Evolutionary conservation across 2,888 invertebrate species (phyloP), one percentile per base, ranked within the genome.

Genomic region (Platynereis dumerilii): DNA sequence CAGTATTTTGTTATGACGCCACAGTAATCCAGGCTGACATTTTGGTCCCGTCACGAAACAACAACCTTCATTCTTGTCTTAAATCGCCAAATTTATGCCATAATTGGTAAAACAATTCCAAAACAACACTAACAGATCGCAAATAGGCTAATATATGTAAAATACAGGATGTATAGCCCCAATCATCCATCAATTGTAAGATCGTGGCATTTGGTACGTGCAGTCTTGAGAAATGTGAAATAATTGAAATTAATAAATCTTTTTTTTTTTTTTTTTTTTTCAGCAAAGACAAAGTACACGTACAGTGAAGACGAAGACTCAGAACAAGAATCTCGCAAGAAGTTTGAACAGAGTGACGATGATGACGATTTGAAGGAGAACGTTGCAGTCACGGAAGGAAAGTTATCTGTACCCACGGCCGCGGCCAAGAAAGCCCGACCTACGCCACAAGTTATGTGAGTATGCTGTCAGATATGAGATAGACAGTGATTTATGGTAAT

Each of bases 251-350:
- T 34, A 34, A 34, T 12, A 61, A 7, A 34, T 12, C 7, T 12
- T 34, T 34, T 12, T 34, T 34, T 12, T 34, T 34, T 12, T 12
- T 34, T 5, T 34, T 34, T 34, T 5, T 7, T 34, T 34, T 34
- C 34, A 34, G 34, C 34, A 5, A 34, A 34, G 42, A 56, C 56
- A 20, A 65, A 65, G 20, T 65, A 65, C 60, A 65, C 39, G 17
- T 65, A 56, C 44, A 48, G 52, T 29, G 57, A 12, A 20, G 62
- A 63, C 10, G 29, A 34, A 20, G 48, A 61, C n/a, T 20, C 20
- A 12, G 42, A 27, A 20, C 7, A 44, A 44, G 63, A 58, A n/a
- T 17, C 26, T 27, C 17, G n/a, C 28, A 26, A 26, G 55, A 55
- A 55, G 28, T 20, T 29, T 5, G 34, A 55, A 29, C 20, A 55